Percentiles rank a stretch among this genome's conserved stretches.
Conservation (phyloP, 2,113 vertebrate species). For the Castor canadensis region DNA sequence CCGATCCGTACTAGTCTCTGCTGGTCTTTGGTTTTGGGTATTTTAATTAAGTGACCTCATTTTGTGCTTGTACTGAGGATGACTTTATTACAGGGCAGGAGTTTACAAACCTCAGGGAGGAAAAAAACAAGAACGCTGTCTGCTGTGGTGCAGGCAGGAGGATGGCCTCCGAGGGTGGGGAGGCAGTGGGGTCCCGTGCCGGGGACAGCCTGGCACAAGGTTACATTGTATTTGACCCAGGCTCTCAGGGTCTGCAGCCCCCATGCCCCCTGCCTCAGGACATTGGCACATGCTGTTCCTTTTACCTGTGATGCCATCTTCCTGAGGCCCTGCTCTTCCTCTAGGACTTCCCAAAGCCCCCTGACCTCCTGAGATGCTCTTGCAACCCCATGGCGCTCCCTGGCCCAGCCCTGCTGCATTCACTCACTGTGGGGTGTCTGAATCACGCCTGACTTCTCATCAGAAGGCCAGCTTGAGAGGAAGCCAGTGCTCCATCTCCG, state of each 20-base stretch:
- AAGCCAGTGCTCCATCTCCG: not conserved
- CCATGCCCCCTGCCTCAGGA: not conserved
- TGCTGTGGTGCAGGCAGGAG: not conserved
- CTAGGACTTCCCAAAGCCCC: too few relatives aligned
- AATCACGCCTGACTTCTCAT: not conserved
- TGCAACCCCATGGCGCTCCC: not conserved
- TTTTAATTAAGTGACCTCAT: conserved; percentile 52
- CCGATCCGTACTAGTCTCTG: not conserved
- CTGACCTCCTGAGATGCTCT: not conserved
- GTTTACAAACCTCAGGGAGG: conserved; percentile 21
- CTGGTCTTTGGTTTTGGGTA: not conserved
- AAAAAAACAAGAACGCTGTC: not conserved
- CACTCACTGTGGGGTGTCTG: not conserved
- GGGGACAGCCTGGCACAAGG: not conserved
- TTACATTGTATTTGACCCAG: too few relatives aligned
- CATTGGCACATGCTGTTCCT: not conserved
- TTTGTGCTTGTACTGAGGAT: conserved; percentile 1
- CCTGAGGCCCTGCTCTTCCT: too few relatives aligned
- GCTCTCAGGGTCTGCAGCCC: not conserved
- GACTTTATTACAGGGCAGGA: conserved; percentile 1
- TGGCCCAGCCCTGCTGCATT: not conserved
- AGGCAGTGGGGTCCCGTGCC: not conserved
- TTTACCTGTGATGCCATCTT: not conserved
- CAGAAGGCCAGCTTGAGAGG: not conserved
- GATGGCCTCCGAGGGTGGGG: not conserved